Percentiles rank a stretch among this genome's conserved stretches.
Conservation (phyloP, 2,888 invertebrate genomes). For the Drosophila mulleri region DNA sequence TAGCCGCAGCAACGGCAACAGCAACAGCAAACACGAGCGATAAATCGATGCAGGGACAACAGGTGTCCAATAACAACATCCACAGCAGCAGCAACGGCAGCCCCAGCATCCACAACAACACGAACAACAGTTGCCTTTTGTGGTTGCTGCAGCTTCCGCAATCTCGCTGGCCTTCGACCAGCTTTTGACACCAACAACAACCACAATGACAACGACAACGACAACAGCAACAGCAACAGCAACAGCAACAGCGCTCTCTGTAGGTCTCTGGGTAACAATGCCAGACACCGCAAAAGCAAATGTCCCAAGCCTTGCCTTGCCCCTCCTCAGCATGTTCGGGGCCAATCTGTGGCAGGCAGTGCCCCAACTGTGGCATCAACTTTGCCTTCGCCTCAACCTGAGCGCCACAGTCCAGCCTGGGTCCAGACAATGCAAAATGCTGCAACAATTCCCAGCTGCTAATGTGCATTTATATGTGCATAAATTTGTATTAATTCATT, state of each 20-base stretch:
- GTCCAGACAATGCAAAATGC: background rate
- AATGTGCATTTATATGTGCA: background rate
- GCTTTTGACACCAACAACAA: slow-evolving; percentile 47
- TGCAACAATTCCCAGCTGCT: slow-evolving; percentile 5
- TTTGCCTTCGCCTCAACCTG: background rate
- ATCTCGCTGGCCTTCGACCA: slow-evolving; percentile 53
- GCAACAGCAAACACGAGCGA: slow-evolving; percentile 42
- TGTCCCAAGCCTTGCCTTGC: background rate
- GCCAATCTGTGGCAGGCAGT: slow-evolving; percentile 15
- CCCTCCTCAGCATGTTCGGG: slow-evolving; percentile 4
- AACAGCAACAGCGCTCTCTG: slow-evolving; percentile 29
- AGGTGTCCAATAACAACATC: slow-evolving; percentile 57
- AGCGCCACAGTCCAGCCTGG: background rate
- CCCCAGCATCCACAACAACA: slow-evolving; percentile 15
- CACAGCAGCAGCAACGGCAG: background rate
- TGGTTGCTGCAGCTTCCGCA: slow-evolving; percentile 60
- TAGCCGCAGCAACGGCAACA: slow-evolving; percentile 19
- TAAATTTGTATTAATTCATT: background rate
- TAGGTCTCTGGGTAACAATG: slow-evolving; percentile 61
- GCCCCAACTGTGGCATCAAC: slow-evolving; percentile 7
- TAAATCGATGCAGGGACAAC: slow-evolving; percentile 68
- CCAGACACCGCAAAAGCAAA: slow-evolving; percentile 27
- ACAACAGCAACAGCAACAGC: slow-evolving; percentile 12
- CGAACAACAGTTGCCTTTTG: slow-evolving; percentile 47
- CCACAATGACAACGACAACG: slow-evolving; percentile 19